Conservation (phyloP, 2,113 vertebrate genomes). For the Megalops atlanticus region DNA sequence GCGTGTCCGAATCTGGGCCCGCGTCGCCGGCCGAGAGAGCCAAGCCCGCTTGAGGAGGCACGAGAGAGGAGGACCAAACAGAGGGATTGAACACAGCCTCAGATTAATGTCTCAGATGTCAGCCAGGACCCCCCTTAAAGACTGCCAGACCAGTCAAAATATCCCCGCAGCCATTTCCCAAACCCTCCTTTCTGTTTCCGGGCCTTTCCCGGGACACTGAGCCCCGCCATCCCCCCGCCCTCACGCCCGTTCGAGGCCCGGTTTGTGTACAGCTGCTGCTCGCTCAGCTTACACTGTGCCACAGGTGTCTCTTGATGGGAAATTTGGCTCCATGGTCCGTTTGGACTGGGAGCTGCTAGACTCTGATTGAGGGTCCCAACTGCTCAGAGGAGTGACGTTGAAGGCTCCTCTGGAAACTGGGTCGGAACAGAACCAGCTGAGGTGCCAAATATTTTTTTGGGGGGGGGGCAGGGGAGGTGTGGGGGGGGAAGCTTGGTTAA, state of each 20-base stretch:
- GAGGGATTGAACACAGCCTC: no score
- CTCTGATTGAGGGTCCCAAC: constrained; percentile 44
- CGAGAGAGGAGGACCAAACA: no score
- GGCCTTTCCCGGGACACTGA: no score
- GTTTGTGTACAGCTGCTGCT: constrained; percentile 18
- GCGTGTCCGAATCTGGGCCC: no score
- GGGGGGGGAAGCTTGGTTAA: constrained; percentile 40
- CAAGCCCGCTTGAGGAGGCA: no score
- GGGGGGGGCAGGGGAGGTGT: neutral
- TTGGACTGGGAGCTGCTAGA: constrained; percentile 21
- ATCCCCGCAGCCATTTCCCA: neutral
- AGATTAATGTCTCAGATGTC: neutral
- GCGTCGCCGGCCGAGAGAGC: no score
- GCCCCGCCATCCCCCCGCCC: neutral
- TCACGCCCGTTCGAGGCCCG: neutral
- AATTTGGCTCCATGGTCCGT: constrained; percentile 11
- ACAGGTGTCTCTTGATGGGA: constrained; percentile 22
- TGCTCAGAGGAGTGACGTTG: constrained; percentile 37
- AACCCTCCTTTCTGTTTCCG: neutral
- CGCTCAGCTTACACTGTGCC: constrained; percentile 20
- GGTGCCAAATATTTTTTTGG: constrained; percentile 41
- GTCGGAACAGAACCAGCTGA: constrained; percentile 42
- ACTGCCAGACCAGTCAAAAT: constrained; percentile 5
- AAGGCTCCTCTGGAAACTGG: constrained; percentile 42
- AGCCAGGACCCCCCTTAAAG: neutral